Evolutionary conservation across 2,888 invertebrate genomes (phyloP).

Genomic region (Cerastis leucographa): DNA sequence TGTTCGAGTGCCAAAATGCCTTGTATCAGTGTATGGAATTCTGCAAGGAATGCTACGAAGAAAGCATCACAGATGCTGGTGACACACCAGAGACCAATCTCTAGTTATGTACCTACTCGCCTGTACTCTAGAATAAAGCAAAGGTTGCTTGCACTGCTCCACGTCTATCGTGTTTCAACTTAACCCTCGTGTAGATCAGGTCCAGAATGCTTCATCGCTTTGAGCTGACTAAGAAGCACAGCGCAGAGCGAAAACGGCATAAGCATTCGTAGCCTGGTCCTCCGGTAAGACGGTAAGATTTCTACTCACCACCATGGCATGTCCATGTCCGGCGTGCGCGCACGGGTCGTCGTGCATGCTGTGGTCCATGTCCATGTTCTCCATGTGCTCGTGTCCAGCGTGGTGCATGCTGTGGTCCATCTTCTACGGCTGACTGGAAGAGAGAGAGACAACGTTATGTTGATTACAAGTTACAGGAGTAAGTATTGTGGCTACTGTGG

Average conservation of each 20-base stretch:
- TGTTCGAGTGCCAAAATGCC: too few species aligned
- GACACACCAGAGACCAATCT: too few species aligned
- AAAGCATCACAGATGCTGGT: too few species aligned
- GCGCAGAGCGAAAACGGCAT: not conserved
- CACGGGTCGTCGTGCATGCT: conserved; percentile 58
- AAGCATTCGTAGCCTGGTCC: not conserved
- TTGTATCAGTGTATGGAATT: too few species aligned
- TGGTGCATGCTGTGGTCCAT: conserved; percentile 64
- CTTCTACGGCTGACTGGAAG: conserved; percentile 41
- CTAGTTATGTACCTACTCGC: too few species aligned
- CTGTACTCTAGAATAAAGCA: too few species aligned
- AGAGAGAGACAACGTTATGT: not conserved
- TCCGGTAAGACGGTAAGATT: not conserved
- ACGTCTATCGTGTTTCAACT: too few species aligned
- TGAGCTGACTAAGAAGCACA: not conserved
- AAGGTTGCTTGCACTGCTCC: too few species aligned
- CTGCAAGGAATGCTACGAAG: too few species aligned
- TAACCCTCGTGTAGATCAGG: not conserved
- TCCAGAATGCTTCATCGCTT: not conserved
- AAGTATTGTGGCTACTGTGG: not conserved
- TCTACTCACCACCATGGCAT: conserved; percentile 80
- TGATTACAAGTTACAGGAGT: not conserved
- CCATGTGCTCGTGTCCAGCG: conserved; percentile 40
- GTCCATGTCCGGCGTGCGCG: conserved; percentile 71
- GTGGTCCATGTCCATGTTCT: conserved; percentile 37